Evolutionary conservation across 2,888 invertebrate species (phyloP).

Genomic region (Silvanus unidentatus): DNA sequence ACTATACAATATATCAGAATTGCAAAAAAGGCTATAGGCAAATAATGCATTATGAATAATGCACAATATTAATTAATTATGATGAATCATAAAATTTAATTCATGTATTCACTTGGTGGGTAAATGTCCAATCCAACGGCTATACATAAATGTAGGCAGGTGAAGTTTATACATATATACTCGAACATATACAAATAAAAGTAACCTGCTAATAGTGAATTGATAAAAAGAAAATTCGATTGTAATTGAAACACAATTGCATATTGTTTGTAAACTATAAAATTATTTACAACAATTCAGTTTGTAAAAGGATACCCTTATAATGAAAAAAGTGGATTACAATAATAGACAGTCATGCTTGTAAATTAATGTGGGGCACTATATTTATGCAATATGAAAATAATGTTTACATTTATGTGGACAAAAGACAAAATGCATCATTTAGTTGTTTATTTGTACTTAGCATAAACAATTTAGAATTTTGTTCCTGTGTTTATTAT

Average conservation of each 20-base stretch:
- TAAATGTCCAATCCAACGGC: slow-evolving; percentile 11
- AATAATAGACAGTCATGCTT: slow-evolving; percentile 1
- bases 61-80: slow-evolving; percentile 12
- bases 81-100: slow-evolving; percentile 16
- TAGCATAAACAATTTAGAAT: no score
- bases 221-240: slow-evolving; percentile 4
- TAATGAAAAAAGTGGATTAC: background rate
- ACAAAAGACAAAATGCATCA: no score
- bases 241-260: slow-evolving; percentile 10
- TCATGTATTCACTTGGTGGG: slow-evolving; percentile 11
- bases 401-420: no score
- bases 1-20: no score
- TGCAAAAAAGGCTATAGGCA: no score
- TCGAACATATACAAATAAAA: background rate
- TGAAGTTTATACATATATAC: slow-evolving; percentile 8
- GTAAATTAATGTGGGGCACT: background rate
- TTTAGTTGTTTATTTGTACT: no score
- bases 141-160: slow-evolving; percentile 11
- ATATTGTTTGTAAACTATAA: slow-evolving; percentile 12
- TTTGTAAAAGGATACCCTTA: background rate
- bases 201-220: slow-evolving; percentile 4
- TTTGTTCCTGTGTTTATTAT: no score
- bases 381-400: no score
- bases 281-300: slow-evolving; percentile 5
- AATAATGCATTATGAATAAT: slow-evolving; percentile 9